A percentile compares a stretch with the other conserved stretches of the same genome.
Evolutionary conservation across 1,140 invertebrate genomes (phyloP).

Genomic region (Cyrtorhinus lividipennis): DNA sequence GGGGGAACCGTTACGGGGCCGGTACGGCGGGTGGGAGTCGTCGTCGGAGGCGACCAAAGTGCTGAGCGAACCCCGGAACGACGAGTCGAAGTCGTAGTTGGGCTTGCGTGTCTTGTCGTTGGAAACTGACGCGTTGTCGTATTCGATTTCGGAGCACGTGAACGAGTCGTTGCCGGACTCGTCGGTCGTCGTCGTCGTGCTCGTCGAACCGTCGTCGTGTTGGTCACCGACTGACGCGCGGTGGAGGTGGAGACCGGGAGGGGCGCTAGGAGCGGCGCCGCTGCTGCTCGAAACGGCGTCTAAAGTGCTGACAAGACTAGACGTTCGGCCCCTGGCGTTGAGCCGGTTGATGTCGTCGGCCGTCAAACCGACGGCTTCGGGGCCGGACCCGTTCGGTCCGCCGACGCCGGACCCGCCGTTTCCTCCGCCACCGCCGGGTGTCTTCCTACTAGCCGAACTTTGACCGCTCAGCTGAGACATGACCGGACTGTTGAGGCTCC

Average conservation of each 20-base stretch:
- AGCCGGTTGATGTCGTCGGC: slow-evolving; percentile 84
- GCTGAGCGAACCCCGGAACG: slow-evolving; percentile 81
- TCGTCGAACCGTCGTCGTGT: slow-evolving; percentile 48
- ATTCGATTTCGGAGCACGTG: slow-evolving; percentile 95
- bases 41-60: slow-evolving; percentile 85
- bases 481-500: slow-evolving; percentile 76
- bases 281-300: slow-evolving; percentile 87
- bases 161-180: slow-evolving; percentile 95
- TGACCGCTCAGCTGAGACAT: slow-evolving; percentile 76
- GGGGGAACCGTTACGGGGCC: slow-evolving; percentile 58
- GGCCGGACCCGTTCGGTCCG: slow-evolving; percentile 26
- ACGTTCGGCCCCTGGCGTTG: slow-evolving; percentile 65
- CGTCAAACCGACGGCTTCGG: slow-evolving; percentile 58
- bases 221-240: slow-evolving; percentile 16
- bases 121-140: slow-evolving; percentile 72
- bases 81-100: slow-evolving; percentile 85
- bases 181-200: slow-evolving; percentile 51
- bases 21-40: slow-evolving; percentile 58
- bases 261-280: slow-evolving; percentile 47
- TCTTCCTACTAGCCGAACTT: slow-evolving; percentile 57
- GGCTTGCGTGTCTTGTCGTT: slow-evolving; percentile 30
- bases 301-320: slow-evolving; percentile 78
- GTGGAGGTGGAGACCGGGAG: slow-evolving; percentile 29
- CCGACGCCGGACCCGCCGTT: slow-evolving; percentile 45
- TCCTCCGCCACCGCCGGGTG: slow-evolving; percentile 29